Evolutionary conservation across 2,888 invertebrate genomes (phyloP), one percentile per base, ranked within the genome.

Genomic region (Patella pellucida): DNA sequence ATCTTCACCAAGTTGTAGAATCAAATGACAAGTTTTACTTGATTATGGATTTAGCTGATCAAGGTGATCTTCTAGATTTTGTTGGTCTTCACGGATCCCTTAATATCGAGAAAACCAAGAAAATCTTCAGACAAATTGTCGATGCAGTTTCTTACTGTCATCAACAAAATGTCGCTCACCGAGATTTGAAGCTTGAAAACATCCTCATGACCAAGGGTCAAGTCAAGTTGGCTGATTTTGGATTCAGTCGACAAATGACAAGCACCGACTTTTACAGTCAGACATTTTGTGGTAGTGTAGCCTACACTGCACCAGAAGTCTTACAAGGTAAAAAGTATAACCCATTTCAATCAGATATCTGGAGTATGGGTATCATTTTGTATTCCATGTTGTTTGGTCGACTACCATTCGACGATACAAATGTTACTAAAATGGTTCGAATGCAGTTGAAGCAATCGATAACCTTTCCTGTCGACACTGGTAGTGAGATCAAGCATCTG

Each of bases 171-270:
- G n/a, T 62, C 62, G 62, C 62, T 62, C 62, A 62, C 62, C 62
- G 62, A 62, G 62, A 62, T 62, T 62, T 62, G 62, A 62, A 62
- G 62, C 62, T 62, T n/a, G 62, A 62, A 62, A 62, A 62, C 23
- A 62, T 62, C 62, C 62, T 62, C 12, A 19, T 62, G 19, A 62
- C 62, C 62, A n/a, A 62, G 3, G 12, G 19, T 62, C 62, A 62
- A 23, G 62, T 62, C 19, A 62, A 62, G 19, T 62, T 62, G 23
- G 62, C 62, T 62, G 62, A 62, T 62, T 62, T 62, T 62, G 62
- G 62, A 62, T 62, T 62, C 19, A 62, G 62, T 14, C 62, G 62
- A 62, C n/a, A 62, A 62, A 62, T 62, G 62, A 62, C 62, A 62
- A 62, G 19, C 62, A 62, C 19, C 23, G 62, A 62, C 23, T 23